Conservation (phyloP, 2,888 invertebrate species). For the Cylindroiulus punctatus region DNA sequence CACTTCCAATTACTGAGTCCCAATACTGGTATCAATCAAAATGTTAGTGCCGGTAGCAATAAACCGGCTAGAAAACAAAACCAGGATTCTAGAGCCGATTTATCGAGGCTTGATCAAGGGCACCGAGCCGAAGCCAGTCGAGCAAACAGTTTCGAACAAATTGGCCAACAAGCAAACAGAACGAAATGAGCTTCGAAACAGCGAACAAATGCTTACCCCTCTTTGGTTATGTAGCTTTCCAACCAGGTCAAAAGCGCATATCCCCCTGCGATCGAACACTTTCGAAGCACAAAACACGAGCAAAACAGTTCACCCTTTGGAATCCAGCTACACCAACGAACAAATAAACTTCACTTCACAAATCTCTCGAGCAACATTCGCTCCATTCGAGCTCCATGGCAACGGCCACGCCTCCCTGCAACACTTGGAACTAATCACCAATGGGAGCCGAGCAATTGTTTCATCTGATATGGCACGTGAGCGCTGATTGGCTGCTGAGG, state of each 20-base stretch:
- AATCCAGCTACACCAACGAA: background rate
- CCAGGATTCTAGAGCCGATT: background rate
- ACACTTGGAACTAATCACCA: background rate
- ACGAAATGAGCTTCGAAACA: background rate
- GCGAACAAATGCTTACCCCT: background rate
- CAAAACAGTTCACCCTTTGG: conserved; percentile 31
- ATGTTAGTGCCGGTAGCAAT: background rate
- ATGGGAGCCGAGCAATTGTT: background rate
- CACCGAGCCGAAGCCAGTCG: background rate
- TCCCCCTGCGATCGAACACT: background rate
- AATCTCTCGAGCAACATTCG: background rate
- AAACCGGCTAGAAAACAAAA: background rate
- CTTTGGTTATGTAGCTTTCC: background rate
- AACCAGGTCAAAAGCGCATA: background rate
- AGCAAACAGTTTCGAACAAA: background rate
- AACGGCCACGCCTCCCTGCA: conserved; percentile 13
- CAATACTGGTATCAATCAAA: too few relatives aligned
- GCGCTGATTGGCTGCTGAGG: background rate
- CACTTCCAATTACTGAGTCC: background rate
- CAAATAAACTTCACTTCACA: conserved; percentile 14
- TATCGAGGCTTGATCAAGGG: background rate
- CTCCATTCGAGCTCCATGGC: background rate
- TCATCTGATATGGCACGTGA: background rate
- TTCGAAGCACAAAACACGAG: conserved; percentile 36
- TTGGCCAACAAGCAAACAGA: background rate